A percentile compares a stretch with the other conserved stretches of the same genome.
Conservation (phyloP, 2,888 invertebrate species). For the Aleiodes testaceus region DNA sequence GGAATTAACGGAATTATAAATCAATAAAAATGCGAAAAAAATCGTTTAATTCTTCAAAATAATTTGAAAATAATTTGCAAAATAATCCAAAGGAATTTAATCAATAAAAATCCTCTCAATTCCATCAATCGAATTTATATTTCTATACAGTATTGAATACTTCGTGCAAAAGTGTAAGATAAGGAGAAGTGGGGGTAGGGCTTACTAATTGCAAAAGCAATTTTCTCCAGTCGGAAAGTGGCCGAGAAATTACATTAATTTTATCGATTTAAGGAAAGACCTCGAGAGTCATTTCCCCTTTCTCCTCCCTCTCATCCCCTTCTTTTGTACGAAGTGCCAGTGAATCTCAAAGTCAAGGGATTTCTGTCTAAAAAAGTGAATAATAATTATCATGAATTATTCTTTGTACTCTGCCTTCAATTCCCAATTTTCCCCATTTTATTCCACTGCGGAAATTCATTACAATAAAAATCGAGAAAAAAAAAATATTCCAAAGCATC, state of each 20-base stretch:
- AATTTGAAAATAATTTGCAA: neutral
- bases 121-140: neutral
- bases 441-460: neutral
- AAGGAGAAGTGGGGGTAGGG: neutral
- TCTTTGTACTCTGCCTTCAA: too few species aligned
- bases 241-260: conserved; percentile 61
- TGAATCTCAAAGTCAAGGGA: too few species aligned
- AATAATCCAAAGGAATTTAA: too few species aligned
- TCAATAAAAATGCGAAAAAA: too few species aligned
- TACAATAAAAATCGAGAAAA: neutral
- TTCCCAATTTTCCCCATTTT: neutral
- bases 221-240: conserved; percentile 48
- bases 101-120: neutral
- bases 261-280: conserved; percentile 55
- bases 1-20: too few species aligned
- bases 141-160: too few species aligned
- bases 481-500: neutral
- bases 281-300: neutral
- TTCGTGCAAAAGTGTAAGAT: too few species aligned
- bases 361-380: too few species aligned
- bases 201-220: conserved; percentile 30
- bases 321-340: neutral
- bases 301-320: neutral
- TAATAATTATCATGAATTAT: too few species aligned
- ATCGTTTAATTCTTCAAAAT: too few species aligned